Base-by-base conservation (phyloP, 1,140 invertebrate species). In the Polypedilum vanderplanki region DNA sequence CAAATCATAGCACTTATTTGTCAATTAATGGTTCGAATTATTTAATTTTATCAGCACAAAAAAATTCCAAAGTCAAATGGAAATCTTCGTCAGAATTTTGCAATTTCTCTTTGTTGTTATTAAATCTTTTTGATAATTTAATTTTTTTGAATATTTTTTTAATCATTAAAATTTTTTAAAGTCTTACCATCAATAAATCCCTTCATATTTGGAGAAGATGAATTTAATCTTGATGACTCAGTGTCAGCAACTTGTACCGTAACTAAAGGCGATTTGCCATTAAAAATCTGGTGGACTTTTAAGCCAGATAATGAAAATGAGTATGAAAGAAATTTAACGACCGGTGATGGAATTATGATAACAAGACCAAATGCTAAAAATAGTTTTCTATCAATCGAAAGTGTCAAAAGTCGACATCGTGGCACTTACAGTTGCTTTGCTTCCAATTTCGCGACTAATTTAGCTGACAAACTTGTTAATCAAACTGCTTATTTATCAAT, bases 141-240 rank as follows among this genome's bases (percentile, higher is more conserved):
- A 88, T 89, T 80, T 79, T 85, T 76, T 88, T 88, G n/a, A n/a
- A n/a, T n/a, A n/a, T n/a, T n/a, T n/a, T n/a, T n/a, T n/a, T n/a
- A n/a, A n/a, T 64, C 86, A 88, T 83, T 88, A 89, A 76, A 86
- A 83, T 78, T 84, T 87, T 17, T 90, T 90, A 78, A 74, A 82
- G 81, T 85, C 76, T 79, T 82, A 40, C 86, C 86, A 12, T 83
- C 84, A 81, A 86, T 87, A 57, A 75, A 83, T 74, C 83, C 85
- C 12, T 87, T 87, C 78, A 80, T 80, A 67, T 87, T 87, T 78
- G 84, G 83, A 24, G 84, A 85, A 20, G 85, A 86, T 74, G 82
- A 86, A 0, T 83, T 84, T n/a, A 86, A 88, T 78, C 83, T 85
- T 10, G 87, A 87, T 46, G 86, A 87, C 20, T 84, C 82, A 78